Conservation (phyloP, 2,113 vertebrate species). For the Malurus elegans region DNA sequence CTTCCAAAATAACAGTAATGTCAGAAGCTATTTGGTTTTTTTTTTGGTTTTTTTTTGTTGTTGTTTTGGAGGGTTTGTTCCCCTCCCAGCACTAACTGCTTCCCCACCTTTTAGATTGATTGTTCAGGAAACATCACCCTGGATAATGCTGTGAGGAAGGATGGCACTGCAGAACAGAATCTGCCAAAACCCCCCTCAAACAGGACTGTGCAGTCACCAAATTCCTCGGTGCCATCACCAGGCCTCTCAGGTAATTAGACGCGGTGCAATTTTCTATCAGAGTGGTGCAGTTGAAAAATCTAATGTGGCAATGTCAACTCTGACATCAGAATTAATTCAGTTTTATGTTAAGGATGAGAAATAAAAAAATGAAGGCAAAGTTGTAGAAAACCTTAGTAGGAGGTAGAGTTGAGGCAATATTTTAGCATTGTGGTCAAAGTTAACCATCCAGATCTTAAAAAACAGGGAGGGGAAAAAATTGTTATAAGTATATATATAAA, state of each 20-base stretch:
- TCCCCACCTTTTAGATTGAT: conserved; percentile 73
- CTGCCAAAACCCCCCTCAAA: conserved; percentile 72
- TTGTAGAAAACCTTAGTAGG: not conserved
- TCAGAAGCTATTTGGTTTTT: not conserved
- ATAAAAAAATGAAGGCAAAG: not conserved
- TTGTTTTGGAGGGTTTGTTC: accelerated
- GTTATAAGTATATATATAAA: too few relatives aligned
- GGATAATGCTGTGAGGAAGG: conserved; percentile 72
- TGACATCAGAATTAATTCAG: not conserved
- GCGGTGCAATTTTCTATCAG: not conserved
- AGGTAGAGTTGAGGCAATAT: not conserved
- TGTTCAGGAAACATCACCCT: conserved; percentile 76
- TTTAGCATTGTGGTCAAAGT: not conserved
- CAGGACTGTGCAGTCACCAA: conserved; percentile 80
- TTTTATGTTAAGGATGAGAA: not conserved
- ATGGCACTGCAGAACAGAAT: conserved; percentile 59
- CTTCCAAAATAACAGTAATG: not conserved
- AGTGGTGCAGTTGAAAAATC: not conserved
- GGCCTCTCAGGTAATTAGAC: conserved; percentile 70
- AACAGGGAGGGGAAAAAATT: not conserved
- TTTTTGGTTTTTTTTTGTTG: not conserved
- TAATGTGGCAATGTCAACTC: not conserved
- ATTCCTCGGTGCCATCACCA: conserved; percentile 81
- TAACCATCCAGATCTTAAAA: not conserved
- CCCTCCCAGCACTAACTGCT: not conserved